Evolutionary conservation across 35 echinoderm and acorn worm genomes (phyloP), one percentile per base, ranked within the genome.

Genomic region (Chiridota heheva): DNA sequence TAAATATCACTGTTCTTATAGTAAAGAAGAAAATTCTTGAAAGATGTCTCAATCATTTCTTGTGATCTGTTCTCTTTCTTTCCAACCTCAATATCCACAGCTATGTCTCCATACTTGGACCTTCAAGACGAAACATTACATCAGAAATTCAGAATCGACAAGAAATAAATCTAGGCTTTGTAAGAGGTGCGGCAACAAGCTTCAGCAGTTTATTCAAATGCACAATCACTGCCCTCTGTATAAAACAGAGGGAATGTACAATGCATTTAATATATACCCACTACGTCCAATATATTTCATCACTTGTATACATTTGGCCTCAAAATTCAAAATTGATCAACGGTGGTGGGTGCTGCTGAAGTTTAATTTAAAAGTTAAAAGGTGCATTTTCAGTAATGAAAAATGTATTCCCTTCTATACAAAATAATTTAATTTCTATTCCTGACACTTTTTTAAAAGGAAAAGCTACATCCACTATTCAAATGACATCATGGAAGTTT

Each of bases 51-150:
- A 80, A 84, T 91, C 1, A 91, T 63, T 15, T 73, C 44, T 24
- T 84, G 68, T 40, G 95, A 98, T 53, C 95, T 36, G 44, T 98
- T 91, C 70, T 98, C 95, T 45, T 98, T 98, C 81, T 98, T 97
- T 20, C 95, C 95, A 43, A 91, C 89, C 40, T 98, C 95, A 3
- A 98, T 89, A 53, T 98, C 95, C 24, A 98, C 95, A n/a, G 53
- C 46, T 3, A 98, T 25, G 38, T 91, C 35, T 1, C 95, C 88
- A 68, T 91, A 91, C 44, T 57, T 60, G n/a, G 72, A 59, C 35
- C 92, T 96, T 7, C n/a, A 47, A 13, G 12, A 15, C 5, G 12
- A 26, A 8, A 1, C 16, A 36, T 17, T 40, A 1, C 32, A 24
- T 67, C 16, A 67, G 69, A 36, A 72, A 39, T 39, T 15, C 48